Conservation (phyloP, 2,113 vertebrate species). For the Cinclus cinclus region DNA sequence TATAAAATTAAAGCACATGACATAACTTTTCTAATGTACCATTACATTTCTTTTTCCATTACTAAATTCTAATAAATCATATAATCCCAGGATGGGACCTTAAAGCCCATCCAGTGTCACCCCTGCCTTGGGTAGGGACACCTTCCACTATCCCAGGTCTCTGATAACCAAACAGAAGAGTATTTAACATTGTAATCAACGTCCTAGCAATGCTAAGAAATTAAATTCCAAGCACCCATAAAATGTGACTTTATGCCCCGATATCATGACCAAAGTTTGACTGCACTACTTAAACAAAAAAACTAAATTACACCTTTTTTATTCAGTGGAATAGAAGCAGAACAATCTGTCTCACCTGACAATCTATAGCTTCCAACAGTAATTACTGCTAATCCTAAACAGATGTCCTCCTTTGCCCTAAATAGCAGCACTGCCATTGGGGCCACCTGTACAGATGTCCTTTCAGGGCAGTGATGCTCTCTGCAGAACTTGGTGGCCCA, state of each 20-base stretch:
- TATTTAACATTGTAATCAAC: background rate
- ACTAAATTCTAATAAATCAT: background rate
- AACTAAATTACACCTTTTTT: background rate
- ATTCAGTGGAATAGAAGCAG: background rate
- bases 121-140: background rate
- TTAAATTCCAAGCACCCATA: background rate
- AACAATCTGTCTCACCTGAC: background rate
- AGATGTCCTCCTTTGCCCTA: background rate
- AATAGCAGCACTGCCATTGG: background rate
- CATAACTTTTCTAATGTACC: background rate
- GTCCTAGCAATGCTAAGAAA: background rate
- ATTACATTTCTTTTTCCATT: background rate
- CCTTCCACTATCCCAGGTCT: background rate
- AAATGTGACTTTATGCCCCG: background rate
- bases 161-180: background rate
- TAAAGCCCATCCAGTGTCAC: background rate
- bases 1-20: background rate
- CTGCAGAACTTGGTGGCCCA: background rate
- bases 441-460: background rate
- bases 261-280: background rate
- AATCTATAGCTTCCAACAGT: background rate
- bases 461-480: background rate
- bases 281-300: background rate
- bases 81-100: background rate
- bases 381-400: background rate